Evolutionary conservation across 2,797 vertebrate genomes (phyloP), one percentile per base, ranked within the genome.

Genomic region (Sebastes cheni): DNA sequence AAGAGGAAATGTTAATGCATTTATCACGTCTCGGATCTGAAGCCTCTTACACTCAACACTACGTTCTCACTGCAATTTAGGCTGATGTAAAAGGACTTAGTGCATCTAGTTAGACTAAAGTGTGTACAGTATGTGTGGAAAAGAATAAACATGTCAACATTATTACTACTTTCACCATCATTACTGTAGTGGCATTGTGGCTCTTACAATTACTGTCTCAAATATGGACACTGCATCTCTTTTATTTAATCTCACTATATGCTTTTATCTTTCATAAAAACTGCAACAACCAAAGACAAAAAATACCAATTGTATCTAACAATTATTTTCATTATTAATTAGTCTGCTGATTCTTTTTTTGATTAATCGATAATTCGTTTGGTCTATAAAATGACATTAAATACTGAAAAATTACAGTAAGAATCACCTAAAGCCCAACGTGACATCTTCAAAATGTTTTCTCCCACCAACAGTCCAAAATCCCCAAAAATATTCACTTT

Each of bases 1-100:
- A 85, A 79, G 81, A 86, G 36, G 29, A 89, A 78, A 86, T 73
- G 75, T 83, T 85, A 68, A 80, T 86, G 85, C 22, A 25, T 87
- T 86, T 82, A 74, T 88, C 36, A 2, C 79, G 79, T 89, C 36
- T 72, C 25, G 32, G 54, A 83, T 84, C 82, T 60, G 80, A 86
- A 72, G 80, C 78, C 65, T 82, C 29, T 61, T 67, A 56, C 67
- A 75, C 65, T 77, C 58, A 2, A 59, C 61, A 14, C 39, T 11
- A 27, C n/a, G 25, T 20, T 58, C 71, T 80, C 25, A 0, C 16
- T 68, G 56, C 79, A 58, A 86, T 85, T 76, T 77, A 82, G 75
- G 62, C 42, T 23, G 58, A 67, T 72, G 75, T 14, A 25, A 67
- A 66, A 84, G 46, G 67, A 67, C 36, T 72, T 22, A 67, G 56